Evolutionary conservation across 2,797 vertebrate species (phyloP).

Genomic region (Brachymystax lenok): DNA sequence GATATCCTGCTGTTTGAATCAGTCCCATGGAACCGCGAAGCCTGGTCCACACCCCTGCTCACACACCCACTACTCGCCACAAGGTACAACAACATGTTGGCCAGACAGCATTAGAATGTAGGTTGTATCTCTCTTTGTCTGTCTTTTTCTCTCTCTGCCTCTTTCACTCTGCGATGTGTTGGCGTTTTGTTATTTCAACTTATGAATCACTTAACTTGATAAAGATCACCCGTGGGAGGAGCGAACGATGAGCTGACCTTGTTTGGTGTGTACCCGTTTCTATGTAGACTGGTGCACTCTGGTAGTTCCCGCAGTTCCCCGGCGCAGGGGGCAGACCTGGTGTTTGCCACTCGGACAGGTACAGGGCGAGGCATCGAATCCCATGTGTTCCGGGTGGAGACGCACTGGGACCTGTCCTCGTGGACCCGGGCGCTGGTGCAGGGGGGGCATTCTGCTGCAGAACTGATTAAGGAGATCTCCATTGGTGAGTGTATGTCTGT

Average conservation of each 20-base stretch:
- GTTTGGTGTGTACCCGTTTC: not conserved
- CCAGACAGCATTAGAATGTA: too few relatives aligned
- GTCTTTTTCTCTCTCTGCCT: not conserved
- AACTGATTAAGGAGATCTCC: conserved; percentile 92
- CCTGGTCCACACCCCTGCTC: conserved; percentile 87
- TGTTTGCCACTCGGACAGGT: conserved; percentile 90
- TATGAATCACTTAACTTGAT: not conserved
- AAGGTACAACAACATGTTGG: conserved; percentile 72
- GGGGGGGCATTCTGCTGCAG: conserved; percentile 87
- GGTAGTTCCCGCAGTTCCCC: conserved; percentile 86
- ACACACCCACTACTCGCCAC: conserved; percentile 93
- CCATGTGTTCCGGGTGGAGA: conserved; percentile 92
- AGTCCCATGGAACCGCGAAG: conserved; percentile 90
- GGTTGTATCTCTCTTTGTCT: too few relatives aligned
- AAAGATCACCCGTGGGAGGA: not conserved
- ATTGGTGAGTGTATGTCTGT: conserved; percentile 78
- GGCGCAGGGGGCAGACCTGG: conserved; percentile 84
- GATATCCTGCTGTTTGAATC: conserved; percentile 92
- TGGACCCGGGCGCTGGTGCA: conserved; percentile 94
- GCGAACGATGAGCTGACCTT: not conserved
- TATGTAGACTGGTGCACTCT: conserved; percentile 87
- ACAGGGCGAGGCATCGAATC: conserved; percentile 91
- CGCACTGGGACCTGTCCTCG: conserved; percentile 90
- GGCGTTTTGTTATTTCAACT: not conserved
- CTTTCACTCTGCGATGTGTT: not conserved